Evolutionary conservation across 2,797 vertebrate genomes (phyloP).

Genomic region (Sebastes aleutianus): DNA sequence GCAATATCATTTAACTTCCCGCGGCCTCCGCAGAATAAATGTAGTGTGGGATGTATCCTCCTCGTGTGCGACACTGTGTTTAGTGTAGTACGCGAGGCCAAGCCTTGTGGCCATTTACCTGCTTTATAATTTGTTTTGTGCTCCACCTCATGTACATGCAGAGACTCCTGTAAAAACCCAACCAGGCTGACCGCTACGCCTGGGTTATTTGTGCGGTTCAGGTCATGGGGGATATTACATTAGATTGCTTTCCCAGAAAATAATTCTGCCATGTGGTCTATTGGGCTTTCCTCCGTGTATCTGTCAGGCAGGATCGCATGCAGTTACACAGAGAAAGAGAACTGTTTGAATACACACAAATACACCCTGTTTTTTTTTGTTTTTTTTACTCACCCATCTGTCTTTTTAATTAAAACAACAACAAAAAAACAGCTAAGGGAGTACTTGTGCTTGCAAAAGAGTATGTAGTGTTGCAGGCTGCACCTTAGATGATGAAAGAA

Average conservation of each 20-base stretch:
- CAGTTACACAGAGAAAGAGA: slow-evolving; percentile 62
- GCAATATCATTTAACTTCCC: slow-evolving; percentile 64
- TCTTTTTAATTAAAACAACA: slow-evolving; percentile 78
- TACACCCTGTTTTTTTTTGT: slow-evolving; percentile 38
- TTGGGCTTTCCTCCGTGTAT: slow-evolving; percentile 69
- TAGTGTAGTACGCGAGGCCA: slow-evolving; percentile 3
- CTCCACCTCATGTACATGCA: slow-evolving; percentile 69
- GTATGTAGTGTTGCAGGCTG: slow-evolving; percentile 26
- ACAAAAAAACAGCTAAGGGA: slow-evolving; percentile 52
- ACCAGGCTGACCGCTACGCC: slow-evolving; percentile 66
- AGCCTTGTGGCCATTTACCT: slow-evolving; percentile 69
- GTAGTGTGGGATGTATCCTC: slow-evolving; percentile 45
- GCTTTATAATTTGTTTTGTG: slow-evolving; percentile 77
- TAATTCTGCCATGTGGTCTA: slow-evolving; percentile 76
- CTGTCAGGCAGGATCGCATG: slow-evolving; percentile 67
- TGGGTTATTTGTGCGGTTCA: slow-evolving; percentile 75
- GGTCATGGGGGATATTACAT: slow-evolving; percentile 79
- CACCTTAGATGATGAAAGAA: slow-evolving; percentile 37
- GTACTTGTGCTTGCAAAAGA: slow-evolving; percentile 21
- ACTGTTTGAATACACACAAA: slow-evolving; percentile 62
- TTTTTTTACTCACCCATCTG: slow-evolving; percentile 60
- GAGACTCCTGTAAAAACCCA: slow-evolving; percentile 72
- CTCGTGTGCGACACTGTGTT: slow-evolving; percentile 25
- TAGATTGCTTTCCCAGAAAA: slow-evolving; percentile 83
- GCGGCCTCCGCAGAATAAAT: slow-evolving; percentile 33